phyloP scores from a whole-genome alignment of 2,797 vertebrate genomes.

The Sylvilagus floridanus region DNA sequence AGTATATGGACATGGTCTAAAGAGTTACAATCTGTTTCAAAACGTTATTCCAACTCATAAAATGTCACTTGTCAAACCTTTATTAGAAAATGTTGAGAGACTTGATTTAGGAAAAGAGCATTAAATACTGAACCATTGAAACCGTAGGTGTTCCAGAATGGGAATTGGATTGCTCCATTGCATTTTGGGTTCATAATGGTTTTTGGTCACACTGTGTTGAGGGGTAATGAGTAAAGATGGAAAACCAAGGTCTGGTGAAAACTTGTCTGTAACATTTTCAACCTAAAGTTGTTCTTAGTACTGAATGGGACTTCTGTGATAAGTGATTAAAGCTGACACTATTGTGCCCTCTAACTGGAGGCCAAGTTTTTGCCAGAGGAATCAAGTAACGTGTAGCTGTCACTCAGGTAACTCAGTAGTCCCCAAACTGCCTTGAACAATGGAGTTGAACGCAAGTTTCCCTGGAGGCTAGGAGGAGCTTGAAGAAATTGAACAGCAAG shows the following conservation, averaged over 20 bases:
- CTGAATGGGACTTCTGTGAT: not conserved
- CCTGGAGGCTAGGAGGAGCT: not conserved
- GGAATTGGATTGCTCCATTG: slow-evolving; percentile 9
- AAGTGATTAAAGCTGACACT: not conserved
- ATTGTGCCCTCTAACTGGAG: not conserved
- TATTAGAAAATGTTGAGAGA: slow-evolving; percentile 34
- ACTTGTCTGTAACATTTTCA: slow-evolving; percentile 25
- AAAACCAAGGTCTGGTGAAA: slow-evolving; percentile 17
- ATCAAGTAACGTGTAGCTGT: not conserved
- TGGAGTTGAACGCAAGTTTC: slow-evolving; percentile 25
- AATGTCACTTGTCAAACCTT: slow-evolving; percentile 49
- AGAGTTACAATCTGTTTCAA: not conserved
- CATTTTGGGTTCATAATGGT: slow-evolving; percentile 42
- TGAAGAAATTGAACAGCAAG: slow-evolving; percentile 54
- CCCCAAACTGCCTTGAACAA: slow-evolving; percentile 9
- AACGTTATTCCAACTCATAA: slow-evolving; percentile 18
- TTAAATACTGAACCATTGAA: slow-evolving; percentile 46
- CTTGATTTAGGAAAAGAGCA: slow-evolving; percentile 49
- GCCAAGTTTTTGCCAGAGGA: slow-evolving; percentile 28
- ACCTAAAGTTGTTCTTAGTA: slow-evolving; percentile 25
- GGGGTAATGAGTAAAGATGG: slow-evolving; percentile 14
- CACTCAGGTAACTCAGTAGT: slow-evolving; percentile 31
- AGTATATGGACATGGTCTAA: slow-evolving; percentile 3
- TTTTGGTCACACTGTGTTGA: slow-evolving; percentile 52
- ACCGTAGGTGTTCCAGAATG: not conserved